Percentiles rank a stretch among this genome's conserved stretches.
Conservation (phyloP, 2,797 vertebrate genomes). For the Mionectes olivaceus region DNA sequence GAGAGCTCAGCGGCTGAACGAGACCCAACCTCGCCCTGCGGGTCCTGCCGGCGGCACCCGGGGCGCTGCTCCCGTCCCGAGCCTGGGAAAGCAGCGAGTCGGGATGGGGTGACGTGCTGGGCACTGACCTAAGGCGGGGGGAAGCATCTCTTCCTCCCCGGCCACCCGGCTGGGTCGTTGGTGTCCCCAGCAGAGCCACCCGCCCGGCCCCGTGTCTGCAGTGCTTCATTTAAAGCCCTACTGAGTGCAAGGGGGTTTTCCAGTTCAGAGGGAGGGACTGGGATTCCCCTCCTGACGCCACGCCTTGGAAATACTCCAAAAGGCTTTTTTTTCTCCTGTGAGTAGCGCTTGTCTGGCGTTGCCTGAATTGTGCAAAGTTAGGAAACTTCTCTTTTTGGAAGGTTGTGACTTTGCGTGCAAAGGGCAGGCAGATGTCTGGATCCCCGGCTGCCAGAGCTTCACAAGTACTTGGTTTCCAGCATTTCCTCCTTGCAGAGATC, state of each 20-base stretch:
- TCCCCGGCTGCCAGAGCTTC: background rate
- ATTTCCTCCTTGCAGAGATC: background rate
- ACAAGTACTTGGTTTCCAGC: background rate
- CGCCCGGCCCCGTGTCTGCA: background rate
- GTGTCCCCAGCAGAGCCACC: background rate
- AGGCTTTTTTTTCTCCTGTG: background rate
- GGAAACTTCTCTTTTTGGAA: background rate
- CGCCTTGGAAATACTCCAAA: background rate
- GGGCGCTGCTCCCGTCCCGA: conserved; percentile 57
- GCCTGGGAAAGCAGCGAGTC: background rate
- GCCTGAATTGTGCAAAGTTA: background rate
- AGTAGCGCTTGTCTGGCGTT: background rate
- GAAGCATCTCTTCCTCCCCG: background rate
- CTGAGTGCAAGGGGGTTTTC: background rate
- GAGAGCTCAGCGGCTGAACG: conserved; percentile 59
- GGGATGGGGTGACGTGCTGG: background rate
- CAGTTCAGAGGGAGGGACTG: background rate
- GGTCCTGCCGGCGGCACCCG: conserved; percentile 58
- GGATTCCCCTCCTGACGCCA: background rate
- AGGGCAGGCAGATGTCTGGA: background rate
- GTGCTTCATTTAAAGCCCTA: background rate
- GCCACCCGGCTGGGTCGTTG: background rate
- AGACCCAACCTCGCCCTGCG: conserved; percentile 69
- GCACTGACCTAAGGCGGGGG: background rate
- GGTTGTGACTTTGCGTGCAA: background rate